Percentiles rank a stretch among this genome's conserved stretches.
Conservation (phyloP, 2,797 vertebrate species). For the Dendrocincla fuliginosa region DNA sequence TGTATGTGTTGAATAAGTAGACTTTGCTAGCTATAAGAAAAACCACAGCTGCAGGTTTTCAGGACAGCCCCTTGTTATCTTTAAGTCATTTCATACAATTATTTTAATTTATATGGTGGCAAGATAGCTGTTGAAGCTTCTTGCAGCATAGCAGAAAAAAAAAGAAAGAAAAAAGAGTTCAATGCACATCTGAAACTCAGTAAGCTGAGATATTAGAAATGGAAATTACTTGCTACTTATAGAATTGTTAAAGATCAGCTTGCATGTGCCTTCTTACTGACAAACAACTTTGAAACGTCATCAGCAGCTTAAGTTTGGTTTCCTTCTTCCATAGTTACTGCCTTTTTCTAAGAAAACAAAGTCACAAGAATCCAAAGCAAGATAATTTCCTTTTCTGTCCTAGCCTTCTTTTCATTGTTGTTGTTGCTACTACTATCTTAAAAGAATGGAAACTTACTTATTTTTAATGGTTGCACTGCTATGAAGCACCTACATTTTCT, state of each 20-base stretch:
- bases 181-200: slow-evolving; percentile 58
- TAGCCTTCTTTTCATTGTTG: neutral
- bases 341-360: neutral
- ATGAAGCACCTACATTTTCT: neutral
- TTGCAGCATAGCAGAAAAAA: slow-evolving; percentile 34
- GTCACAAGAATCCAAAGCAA: slow-evolving; percentile 1
- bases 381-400: neutral
- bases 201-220: slow-evolving; percentile 68
- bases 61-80: neutral
- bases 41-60: neutral
- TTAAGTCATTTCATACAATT: slow-evolving; percentile 32
- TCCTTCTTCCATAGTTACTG: slow-evolving; percentile 3
- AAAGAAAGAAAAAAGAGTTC: neutral
- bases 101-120: slow-evolving; percentile 39
- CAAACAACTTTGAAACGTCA: slow-evolving; percentile 69
- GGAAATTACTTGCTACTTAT: slow-evolving; percentile 69
- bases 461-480: neutral
- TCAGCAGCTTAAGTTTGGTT: slow-evolving; percentile 56
- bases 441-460: neutral
- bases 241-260: slow-evolving; percentile 67
- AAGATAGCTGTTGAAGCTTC: slow-evolving; percentile 35
- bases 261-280: slow-evolving; percentile 61
- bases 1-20: neutral
- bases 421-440: neutral
- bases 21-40: neutral